These are phyloP conservation scores for Drosophila prolongata DNA, from an alignment of 2,888 invertebrate species.

Conservation along the genomic window DNA sequence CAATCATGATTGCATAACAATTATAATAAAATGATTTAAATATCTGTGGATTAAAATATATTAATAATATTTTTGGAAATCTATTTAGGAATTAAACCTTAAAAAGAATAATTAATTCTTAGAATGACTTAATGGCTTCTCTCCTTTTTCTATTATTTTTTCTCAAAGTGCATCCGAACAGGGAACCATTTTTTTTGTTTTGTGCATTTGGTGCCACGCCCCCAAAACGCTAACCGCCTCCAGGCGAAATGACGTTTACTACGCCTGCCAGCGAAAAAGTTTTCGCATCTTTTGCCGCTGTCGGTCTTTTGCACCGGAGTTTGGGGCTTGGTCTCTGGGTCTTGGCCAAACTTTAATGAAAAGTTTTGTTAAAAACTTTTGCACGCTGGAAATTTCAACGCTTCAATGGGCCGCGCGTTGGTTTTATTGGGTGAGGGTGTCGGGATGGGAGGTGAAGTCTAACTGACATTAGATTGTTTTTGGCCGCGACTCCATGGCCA, in stretches of 20 bases:
- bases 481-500: slow-evolving; percentile 58
- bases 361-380: slow-evolving; percentile 80
- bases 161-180: slow-evolving; percentile 10
- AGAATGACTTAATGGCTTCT: too few relatives aligned
- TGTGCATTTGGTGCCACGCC: slow-evolving; percentile 60
- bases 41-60: too few relatives aligned
- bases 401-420: slow-evolving; percentile 54
- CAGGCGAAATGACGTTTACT: slow-evolving; percentile 72
- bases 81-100: too few relatives aligned
- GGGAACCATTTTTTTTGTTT: slow-evolving; percentile 25
- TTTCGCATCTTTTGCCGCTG: slow-evolving; percentile 58
- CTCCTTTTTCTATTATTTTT: too few relatives aligned
- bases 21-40: too few relatives aligned
- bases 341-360: slow-evolving; percentile 77
- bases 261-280: slow-evolving; percentile 70
- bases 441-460: not conserved
- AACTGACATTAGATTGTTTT: slow-evolving; percentile 74
- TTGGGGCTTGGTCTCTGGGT: slow-evolving; percentile 22
- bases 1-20: not conserved
- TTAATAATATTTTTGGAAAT: too few relatives aligned
- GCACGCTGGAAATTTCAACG: slow-evolving; percentile 73
- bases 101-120: too few relatives aligned
- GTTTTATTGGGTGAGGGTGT: slow-evolving; percentile 10
- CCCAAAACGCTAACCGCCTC: slow-evolving; percentile 32
- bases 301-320: slow-evolving; percentile 30